Evolutionary conservation across 2,888 invertebrate species (phyloP), one percentile per base, ranked within the genome.

Genomic region (Syritta pipiens): DNA sequence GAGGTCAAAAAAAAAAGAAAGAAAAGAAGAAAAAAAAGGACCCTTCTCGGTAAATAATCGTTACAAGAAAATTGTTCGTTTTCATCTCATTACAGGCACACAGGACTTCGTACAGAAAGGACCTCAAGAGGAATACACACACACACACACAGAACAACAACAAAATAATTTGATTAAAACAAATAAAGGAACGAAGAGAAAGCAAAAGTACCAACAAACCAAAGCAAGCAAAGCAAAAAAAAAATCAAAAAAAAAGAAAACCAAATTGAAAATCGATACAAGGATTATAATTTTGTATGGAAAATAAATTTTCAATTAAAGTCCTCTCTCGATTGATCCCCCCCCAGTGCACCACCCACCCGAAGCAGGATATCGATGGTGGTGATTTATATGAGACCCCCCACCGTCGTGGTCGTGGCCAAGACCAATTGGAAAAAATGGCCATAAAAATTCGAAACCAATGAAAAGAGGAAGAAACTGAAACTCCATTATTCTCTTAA

Each of bases 241-340:
- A 20, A 20, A 37, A 37, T 14, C 14, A 14, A 14, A 37, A 37
- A 37, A 37, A 37, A 37, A 17, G 14, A 17, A n/a, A 20, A 44
- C 9, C 24, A 44, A 24, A 44, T 44, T 44, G 20, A 44, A 44
- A 44, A 24, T 44, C 20, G 42, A 51, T 68, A 17, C 59, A 10
- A 42, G 51, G 59, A 59, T 59, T 69, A 59, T 57, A 69, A 51
- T 40, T 57, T 63, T 48, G 51, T 44, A 65, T 65, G 51, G 26
- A 40, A 60, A 69, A 71, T 71, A 76, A 63, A 76, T 76, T 76
- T 69, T 42, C 55, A 63, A 76, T 76, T 49, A 63, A 44, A 49
- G 24, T 49, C 48, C 32, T 22, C n/a, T n/a, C 14, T 48, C 53
- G 19, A 62, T 75, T 49, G 37, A 68, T 42, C 20, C 37, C 17